A percentile compares a stretch with the other conserved stretches of the same genome.
These are phyloP conservation scores for Myotis daubentonii DNA, from an alignment of 2,797 vertebrate genomes.

Conservation along the genomic window DNA sequence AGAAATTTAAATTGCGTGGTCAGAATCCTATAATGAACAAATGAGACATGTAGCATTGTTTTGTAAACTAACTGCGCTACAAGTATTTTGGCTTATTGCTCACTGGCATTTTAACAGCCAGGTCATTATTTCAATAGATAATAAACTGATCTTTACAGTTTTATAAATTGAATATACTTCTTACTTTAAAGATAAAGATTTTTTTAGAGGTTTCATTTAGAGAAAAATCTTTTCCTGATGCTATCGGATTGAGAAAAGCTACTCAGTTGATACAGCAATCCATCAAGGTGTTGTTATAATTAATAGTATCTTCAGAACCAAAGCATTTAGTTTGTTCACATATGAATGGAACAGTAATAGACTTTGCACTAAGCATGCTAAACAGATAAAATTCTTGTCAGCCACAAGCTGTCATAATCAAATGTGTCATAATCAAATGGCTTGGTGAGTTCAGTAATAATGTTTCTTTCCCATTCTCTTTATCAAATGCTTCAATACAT, in stretches of 20 bases:
- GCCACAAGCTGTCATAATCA: not conserved
- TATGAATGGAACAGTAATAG: not conserved
- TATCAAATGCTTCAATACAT: not conserved
- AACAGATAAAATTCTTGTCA: not conserved
- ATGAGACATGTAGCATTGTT: not conserved
- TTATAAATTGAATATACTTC: not conserved
- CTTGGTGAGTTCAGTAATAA: not conserved
- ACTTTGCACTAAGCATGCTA: slow-evolving; percentile 6
- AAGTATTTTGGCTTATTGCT: not conserved
- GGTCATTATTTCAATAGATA: slow-evolving; percentile 11
- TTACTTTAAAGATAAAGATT: slow-evolving; percentile 37
- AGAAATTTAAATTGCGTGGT: not conserved
- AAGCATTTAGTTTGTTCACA: not conserved
- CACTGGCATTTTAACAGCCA: not conserved
- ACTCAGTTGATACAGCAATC: not conserved
- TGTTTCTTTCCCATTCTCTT: not conserved
- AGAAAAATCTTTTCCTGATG: not conserved
- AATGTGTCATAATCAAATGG: not conserved
- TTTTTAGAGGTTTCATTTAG: not conserved
- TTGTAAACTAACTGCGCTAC: not conserved
- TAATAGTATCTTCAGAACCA: not conserved
- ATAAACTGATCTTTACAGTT: not conserved
- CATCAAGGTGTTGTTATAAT: not conserved
- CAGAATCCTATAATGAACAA: not conserved
- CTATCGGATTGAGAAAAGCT: slow-evolving; percentile 9